Evolutionary conservation across 2,797 vertebrate species (phyloP), one percentile per base, ranked within the genome.

Genomic region (Myotis planiceps): DNA sequence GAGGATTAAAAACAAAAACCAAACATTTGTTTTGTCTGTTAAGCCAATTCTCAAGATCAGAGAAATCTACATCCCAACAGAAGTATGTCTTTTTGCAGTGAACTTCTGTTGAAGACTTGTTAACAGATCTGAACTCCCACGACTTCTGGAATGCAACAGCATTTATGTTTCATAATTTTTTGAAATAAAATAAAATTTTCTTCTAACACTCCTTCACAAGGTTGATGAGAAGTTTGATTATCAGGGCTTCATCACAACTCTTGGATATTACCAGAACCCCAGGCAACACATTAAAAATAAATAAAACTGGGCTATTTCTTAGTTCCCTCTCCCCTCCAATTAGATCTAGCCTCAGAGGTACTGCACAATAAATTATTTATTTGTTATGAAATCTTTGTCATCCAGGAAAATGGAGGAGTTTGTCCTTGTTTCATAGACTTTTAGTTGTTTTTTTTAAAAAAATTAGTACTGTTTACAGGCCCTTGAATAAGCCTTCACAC

Each of bases 131-230:
- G 42, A 96, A 84, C 66, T 71, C 12, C 14, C 25, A 16, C 16
- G 34, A 47, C 60, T 68, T 94, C 78, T 71, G 27, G 2, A 76
- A 47, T 75, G 23, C 63, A 74, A 37, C 49, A 25, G 10, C 14
- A 65, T 53, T 83, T 90, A 12, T 81, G 39, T 91, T 37, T 74
- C n/a, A 47, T 58, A 84, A 39, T 80, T 89, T 95, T 95, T 82
- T 47, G 49, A 63, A 86, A 74, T 75, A 45, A 92, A 94, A 86
- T 71, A 16, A 60, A n/a, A 49, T 60, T 19, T 92, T 45, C 39
- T 78, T 81, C 34, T 32, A 71, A 63, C 5, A 55, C 8, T 37
- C 16, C 29, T 84, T 74, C 53, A 16, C 58, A 89, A 51, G 2
- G 3, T 53, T 80, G 16, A 80, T 63, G 66, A 78, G 39, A 81